These are phyloP conservation scores for Cephus sareptanus DNA, from an alignment of 2,888 invertebrate genomes.

Conservation along the genomic window DNA sequence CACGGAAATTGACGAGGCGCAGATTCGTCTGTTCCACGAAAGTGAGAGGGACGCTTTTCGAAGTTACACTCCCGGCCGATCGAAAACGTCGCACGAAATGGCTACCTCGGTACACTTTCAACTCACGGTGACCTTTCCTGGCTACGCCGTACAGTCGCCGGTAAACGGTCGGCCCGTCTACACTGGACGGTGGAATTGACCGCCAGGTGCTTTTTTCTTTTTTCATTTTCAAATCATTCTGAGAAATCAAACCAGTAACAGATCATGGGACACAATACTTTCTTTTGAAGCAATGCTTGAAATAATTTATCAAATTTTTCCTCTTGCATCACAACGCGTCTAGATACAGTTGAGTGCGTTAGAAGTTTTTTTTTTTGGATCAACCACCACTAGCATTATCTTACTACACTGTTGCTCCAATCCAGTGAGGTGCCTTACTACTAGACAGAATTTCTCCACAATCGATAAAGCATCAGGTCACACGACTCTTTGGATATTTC, in stretches of 20 bases:
- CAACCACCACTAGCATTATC: not conserved
- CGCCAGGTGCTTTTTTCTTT: not conserved
- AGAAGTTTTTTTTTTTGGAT: not conserved
- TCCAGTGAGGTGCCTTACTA: not conserved
- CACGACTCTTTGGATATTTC: not conserved
- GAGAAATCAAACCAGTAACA: not conserved
- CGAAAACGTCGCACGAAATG: slow-evolving; percentile 22
- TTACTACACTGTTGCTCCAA: not conserved
- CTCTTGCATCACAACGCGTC: not conserved
- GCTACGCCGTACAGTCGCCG: slow-evolving; percentile 13
- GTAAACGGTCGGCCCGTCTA: slow-evolving; percentile 6
- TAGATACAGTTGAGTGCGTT: not conserved
- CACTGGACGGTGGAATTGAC: not conserved
- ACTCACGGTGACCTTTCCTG: slow-evolving; percentile 36
- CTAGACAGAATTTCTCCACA: not conserved
- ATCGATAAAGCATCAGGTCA: not conserved
- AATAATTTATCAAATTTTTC: not conserved
- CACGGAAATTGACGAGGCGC: not conserved
- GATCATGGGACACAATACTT: not conserved
- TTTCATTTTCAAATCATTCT: not conserved
- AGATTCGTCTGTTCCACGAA: not conserved
- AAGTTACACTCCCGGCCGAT: slow-evolving; percentile 3
- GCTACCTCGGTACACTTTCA: slow-evolving; percentile 29
- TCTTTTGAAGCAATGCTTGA: not conserved
- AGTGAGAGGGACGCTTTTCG: slow-evolving; percentile 4